Conservation (phyloP, 2,888 invertebrate genomes). For the Drosophila falleni region DNA sequence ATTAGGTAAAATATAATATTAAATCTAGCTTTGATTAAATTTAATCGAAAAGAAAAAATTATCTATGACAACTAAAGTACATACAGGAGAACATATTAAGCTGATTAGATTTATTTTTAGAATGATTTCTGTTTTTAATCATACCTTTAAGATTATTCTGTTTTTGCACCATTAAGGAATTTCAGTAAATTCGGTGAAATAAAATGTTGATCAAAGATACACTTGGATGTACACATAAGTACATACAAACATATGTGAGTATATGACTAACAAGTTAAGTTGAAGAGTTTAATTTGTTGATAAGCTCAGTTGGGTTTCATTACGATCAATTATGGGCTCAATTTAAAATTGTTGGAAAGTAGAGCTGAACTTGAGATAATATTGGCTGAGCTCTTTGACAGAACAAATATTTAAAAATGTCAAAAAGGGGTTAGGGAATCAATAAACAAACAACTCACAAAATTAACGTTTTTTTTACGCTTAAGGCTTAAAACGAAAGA, state of each 20-base stretch:
- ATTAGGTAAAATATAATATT: background rate
- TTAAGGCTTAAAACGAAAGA: conserved; percentile 20
- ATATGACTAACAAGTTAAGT: conserved; percentile 5
- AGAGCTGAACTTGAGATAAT: conserved; percentile 28
- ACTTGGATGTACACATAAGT: conserved; percentile 2
- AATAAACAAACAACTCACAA: conserved; percentile 15
- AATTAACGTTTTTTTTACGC: conserved; percentile 26
- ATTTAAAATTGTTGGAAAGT: conserved; percentile 28
- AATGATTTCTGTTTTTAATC: background rate
- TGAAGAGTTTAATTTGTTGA: conserved; percentile 5
- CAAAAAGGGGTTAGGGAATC: background rate
- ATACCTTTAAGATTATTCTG: too few relatives aligned
- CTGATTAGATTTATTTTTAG: background rate
- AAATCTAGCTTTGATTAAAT: conserved; percentile 1
- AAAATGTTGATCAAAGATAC: conserved; percentile 32
- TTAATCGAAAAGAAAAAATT: background rate
- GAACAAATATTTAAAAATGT: conserved; percentile 34
- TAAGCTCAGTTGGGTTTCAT: conserved; percentile 16
- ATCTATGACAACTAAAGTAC: conserved; percentile 9
- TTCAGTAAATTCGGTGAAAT: conserved; percentile 39
- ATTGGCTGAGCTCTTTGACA: conserved; percentile 40
- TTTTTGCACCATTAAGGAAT: too few relatives aligned
- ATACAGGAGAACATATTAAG: background rate
- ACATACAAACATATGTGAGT: background rate
- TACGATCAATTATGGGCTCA: conserved; percentile 24